These are phyloP conservation scores for Itoplectis maculator DNA, from an alignment of 2,888 invertebrate species.

Conservation along the genomic window DNA sequence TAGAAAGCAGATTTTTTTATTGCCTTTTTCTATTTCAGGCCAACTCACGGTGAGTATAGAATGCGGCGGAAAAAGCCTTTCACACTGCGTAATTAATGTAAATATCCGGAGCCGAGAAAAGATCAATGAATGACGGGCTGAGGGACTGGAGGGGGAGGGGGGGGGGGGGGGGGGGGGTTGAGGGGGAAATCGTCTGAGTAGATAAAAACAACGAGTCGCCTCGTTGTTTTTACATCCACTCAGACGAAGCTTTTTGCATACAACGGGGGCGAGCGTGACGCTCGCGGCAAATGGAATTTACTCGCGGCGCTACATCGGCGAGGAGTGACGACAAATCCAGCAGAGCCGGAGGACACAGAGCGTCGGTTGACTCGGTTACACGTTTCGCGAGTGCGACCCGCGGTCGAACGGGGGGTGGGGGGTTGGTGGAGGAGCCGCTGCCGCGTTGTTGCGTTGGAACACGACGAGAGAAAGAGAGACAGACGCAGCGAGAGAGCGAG, in stretches of 20 bases:
- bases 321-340: conserved; percentile 65
- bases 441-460: conserved; percentile 35
- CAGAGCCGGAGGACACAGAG: conserved; percentile 44
- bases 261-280: neutral
- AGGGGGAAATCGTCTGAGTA: no score
- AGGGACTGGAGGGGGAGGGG: no score
- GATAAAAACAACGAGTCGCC: neutral
- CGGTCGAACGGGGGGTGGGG: conserved; percentile 43
- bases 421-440: conserved; percentile 47
- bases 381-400: conserved; percentile 41
- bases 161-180: no score
- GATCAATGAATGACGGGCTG: no score
- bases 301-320: conserved; percentile 50
- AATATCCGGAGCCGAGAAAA: neutral
- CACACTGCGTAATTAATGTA: neutral
- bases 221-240: no score
- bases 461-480: conserved; percentile 11
- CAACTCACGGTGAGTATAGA: neutral
- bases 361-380: conserved; percentile 58
- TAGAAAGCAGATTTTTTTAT: neutral
- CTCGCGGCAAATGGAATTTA: conserved; percentile 37
- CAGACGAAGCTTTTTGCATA: neutral
- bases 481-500: no score
- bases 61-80: neutral
- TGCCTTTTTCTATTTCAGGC: conserved; percentile 15